phyloP scores from a whole-genome alignment of 2,797 vertebrate species.

The Balearica regulorum region DNA sequence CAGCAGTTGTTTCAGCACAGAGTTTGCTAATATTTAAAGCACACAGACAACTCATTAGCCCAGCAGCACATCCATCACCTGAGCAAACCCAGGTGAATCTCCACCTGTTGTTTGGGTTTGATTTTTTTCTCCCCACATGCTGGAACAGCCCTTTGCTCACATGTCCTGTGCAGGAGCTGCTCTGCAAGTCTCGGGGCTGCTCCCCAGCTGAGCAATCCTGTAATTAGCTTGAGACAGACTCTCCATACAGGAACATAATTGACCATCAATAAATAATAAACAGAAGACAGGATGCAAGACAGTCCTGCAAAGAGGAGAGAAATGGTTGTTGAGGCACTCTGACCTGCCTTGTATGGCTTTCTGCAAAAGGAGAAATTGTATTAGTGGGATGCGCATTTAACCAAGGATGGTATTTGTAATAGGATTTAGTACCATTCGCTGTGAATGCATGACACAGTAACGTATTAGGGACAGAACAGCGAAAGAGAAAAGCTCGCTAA shows the following conservation, averaged over 20 bases:
- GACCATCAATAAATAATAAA: neutral
- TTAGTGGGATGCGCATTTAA: neutral
- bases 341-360: neutral
- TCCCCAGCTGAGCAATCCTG: neutral
- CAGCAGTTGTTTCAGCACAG: neutral
- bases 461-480: neutral
- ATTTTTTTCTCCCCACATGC: neutral
- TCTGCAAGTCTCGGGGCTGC: neutral
- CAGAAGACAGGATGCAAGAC: neutral
- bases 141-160: neutral
- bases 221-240: neutral
- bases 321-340: neutral
- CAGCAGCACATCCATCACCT: neutral
- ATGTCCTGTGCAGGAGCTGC: neutral
- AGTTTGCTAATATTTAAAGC: neutral
- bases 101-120: neutral
- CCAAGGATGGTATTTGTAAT: neutral
- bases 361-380: neutral
- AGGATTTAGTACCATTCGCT: neutral
- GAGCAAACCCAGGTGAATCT: neutral
- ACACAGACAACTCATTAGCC: neutral
- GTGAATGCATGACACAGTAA: neutral
- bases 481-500: neutral
- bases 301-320: neutral
- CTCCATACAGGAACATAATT: neutral